These are phyloP conservation scores for Pinna nobilis DNA, from an alignment of 1,140 invertebrate genomes.

Conservation along the genomic window DNA sequence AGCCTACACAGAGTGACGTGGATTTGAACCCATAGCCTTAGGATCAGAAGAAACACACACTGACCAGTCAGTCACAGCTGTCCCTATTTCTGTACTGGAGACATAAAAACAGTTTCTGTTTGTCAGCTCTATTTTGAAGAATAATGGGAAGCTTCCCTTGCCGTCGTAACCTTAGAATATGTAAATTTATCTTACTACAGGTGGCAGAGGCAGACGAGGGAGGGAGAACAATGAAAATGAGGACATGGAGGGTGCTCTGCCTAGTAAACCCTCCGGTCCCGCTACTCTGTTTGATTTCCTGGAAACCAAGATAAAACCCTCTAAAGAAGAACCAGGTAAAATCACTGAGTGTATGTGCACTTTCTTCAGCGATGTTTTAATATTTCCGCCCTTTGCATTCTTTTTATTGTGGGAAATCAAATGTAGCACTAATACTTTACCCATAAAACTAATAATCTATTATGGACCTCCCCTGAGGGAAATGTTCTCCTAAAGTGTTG, in stretches of 20 bases:
- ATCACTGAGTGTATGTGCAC: background rate
- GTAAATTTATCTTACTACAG: background rate
- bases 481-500: background rate
- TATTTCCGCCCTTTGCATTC: background rate
- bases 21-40: too few relatives aligned
- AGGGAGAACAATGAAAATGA: constrained; percentile 61
- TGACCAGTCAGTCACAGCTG: too few relatives aligned
- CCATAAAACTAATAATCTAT: background rate
- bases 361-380: background rate
- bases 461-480: background rate
- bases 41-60: too few relatives aligned
- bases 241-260: constrained; percentile 60
- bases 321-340: constrained; percentile 52
- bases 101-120: too few relatives aligned
- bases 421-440: background rate
- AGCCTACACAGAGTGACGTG: too few relatives aligned
- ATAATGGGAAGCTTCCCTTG: too few relatives aligned
- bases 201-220: constrained; percentile 41
- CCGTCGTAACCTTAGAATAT: too few relatives aligned
- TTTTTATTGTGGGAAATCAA: background rate
- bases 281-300: constrained; percentile 92
- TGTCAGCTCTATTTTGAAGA: too few relatives aligned
- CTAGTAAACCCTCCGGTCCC: constrained; percentile 86
- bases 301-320: constrained; percentile 83
- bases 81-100: too few relatives aligned